Evolutionary conservation across 2,113 vertebrate genomes (phyloP), one percentile per base, ranked within the genome.

Genomic region (cattle (Bos taurus)): DNA sequence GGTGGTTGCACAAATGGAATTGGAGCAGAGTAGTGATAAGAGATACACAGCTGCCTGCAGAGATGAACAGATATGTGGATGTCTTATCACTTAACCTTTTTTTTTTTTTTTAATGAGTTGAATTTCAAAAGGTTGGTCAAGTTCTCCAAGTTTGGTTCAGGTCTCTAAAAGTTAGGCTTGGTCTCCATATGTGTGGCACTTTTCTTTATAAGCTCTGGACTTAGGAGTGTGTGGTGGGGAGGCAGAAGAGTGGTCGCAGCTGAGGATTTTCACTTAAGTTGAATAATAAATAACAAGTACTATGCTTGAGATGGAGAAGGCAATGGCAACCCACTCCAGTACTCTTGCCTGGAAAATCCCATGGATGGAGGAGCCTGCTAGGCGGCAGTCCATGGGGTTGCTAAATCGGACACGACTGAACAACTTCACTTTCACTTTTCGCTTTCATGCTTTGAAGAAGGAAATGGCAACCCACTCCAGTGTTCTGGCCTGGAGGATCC

Each of bases 81-180:
- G 23, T 52, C 5, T 17, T 40, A 2, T 36, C 54, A 90, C 15
- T 46, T 84, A 64, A 56, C 3, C 6, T 46, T 40, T 33, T 84
- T 84, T 97, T 36, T 43, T 87, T 56, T 13, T 92, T 62, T 62
- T 33, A 71, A 1, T 80, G 52, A 59, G 14, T 74, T n/a, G 46
- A 93, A 91, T 93, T 97, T 15, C 52, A 40, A 85, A 94, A 90
- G 11, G 1, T 71, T 92, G 14, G 43, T 52, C 62, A 13, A 50
- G 6, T 59, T 91, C n/a, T 60, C 54, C 23, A 25, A 56, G 48
- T 87, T 87, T 92, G 88, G 56, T 83, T 52, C 13, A 50, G 80
- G 88, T 83, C 50, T 84, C 54, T 5, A 71, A 77, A 92, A 92
- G 5, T 17, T 64, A 90, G 85, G 11, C n/a, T 96, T 96, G 12